Conservation (phyloP, 2,113 vertebrate species). For the Actenoides lindsayi region DNA sequence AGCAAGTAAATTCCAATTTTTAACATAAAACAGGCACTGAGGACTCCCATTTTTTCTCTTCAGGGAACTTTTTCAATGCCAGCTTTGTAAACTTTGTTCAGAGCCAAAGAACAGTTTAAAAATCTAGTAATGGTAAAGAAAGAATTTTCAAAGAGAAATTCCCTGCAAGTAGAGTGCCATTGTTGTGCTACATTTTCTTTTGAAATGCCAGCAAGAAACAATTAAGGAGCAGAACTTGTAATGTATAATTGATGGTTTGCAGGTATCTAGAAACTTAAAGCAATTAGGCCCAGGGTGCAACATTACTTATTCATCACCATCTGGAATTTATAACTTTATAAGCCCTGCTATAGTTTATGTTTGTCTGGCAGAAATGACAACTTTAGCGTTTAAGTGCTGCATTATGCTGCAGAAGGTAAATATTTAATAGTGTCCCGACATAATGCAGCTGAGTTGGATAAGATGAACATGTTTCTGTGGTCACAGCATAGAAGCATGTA, state of each 20-base stretch:
- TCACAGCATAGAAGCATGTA: not conserved
- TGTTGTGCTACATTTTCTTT: slow-evolving; percentile 55
- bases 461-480: not conserved
- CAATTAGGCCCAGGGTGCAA: slow-evolving; percentile 55
- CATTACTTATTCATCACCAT: slow-evolving; percentile 69
- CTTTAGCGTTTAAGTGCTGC: slow-evolving; percentile 35
- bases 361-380: slow-evolving; percentile 62
- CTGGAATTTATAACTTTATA: slow-evolving; percentile 60
- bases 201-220: slow-evolving; percentile 62
- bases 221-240: slow-evolving; percentile 62
- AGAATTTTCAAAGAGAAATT: slow-evolving; percentile 43
- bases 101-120: not conserved
- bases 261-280: slow-evolving; percentile 63
- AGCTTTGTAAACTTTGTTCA: not conserved
- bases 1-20: slow-evolving; percentile 14
- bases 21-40: not conserved
- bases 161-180: not conserved
- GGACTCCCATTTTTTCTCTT: not conserved
- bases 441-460: slow-evolving; percentile 15
- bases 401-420: slow-evolving; percentile 66
- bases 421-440: slow-evolving; percentile 59
- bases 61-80: not conserved
- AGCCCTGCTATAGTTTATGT: slow-evolving; percentile 43
- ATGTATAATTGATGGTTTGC: slow-evolving; percentile 68
- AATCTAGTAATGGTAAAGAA: not conserved